Percentiles rank a stretch among this genome's conserved stretches.
These are phyloP conservation scores for Hydrozoanthus gracilis DNA, from an alignment of 92 coral and sea anemone species.

Conservation along the genomic window DNA sequence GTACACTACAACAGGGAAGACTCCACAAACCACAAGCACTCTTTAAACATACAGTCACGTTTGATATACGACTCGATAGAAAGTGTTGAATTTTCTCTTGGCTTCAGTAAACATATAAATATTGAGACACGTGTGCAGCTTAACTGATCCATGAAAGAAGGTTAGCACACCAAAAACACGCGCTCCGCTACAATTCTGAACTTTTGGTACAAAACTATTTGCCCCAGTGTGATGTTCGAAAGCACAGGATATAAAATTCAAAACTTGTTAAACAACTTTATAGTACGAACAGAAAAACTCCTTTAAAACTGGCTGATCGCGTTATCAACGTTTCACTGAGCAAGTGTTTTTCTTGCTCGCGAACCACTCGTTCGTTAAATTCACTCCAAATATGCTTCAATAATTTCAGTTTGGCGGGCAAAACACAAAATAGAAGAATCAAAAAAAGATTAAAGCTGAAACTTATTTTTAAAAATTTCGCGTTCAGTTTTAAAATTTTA, in stretches of 20 bases:
- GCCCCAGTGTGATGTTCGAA: too few relatives aligned
- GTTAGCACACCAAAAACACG: slow-evolving; percentile 6
- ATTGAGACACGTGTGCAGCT: slow-evolving; percentile 19
- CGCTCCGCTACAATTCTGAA: not conserved
- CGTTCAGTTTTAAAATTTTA: not conserved
- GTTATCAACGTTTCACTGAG: slow-evolving; percentile 8
- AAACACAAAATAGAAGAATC: not conserved
- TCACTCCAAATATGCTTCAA: slow-evolving; percentile 6
- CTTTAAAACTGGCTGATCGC: not conserved
- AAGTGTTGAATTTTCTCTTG: too few relatives aligned
- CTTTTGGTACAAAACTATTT: too few relatives aligned
- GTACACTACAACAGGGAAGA: too few relatives aligned
- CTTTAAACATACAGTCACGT: too few relatives aligned
- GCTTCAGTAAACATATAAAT: not conserved
- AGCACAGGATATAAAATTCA: too few relatives aligned
- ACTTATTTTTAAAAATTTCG: not conserved
- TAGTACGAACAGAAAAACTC: not conserved
- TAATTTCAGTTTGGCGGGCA: slow-evolving; percentile 22
- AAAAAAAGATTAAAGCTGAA: not conserved
- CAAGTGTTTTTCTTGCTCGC: slow-evolving; percentile 30
- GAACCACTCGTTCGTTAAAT: slow-evolving; percentile 37
- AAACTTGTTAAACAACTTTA: too few relatives aligned
- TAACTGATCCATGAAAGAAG: slow-evolving; percentile 35
- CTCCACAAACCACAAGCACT: too few relatives aligned
- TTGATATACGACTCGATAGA: too few relatives aligned